A percentile compares a stretch with the other conserved stretches of the same genome.
phyloP scores from a whole-genome alignment of 2,113 vertebrate species.

The Chaetops frenatus region DNA sequence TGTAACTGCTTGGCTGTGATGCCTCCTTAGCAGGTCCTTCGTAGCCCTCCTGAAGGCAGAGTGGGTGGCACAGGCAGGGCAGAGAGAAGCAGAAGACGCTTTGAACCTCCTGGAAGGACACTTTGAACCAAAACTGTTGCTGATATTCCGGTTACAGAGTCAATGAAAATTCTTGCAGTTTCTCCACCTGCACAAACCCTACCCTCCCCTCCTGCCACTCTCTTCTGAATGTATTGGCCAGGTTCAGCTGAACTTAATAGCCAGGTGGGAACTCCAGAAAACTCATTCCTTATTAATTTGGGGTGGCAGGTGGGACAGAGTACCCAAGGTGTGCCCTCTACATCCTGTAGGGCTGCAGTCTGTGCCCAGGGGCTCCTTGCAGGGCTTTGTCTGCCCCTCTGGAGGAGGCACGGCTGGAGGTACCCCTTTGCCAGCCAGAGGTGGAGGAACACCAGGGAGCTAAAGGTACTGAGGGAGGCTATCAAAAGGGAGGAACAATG shows the following conservation, averaged over 20 bases:
- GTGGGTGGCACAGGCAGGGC: neutral
- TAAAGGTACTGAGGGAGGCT: neutral
- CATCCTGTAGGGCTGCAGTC: neutral
- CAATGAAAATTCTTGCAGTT: neutral
- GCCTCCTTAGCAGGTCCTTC: neutral
- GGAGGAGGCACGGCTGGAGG: rapidly evolving
- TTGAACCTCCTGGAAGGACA: neutral
- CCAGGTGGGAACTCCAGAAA: neutral
- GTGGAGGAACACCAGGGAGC: neutral
- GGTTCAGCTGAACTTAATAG: neutral
- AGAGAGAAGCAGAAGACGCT: neutral
- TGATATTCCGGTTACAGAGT: neutral
- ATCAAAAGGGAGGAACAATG: neutral
- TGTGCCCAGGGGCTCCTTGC: neutral
- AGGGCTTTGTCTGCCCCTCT: neutral
- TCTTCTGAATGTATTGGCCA: neutral
- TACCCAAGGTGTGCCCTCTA: neutral
- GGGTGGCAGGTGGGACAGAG: neutral
- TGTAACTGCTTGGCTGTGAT: neutral
- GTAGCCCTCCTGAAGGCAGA: neutral
- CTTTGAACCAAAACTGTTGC: neutral
- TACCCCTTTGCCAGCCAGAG: rapidly evolving
- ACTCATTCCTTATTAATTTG: neutral
- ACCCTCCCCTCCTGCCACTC: rapidly evolving
- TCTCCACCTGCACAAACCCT: neutral